Evolutionary conservation across 2,888 invertebrate genomes (phyloP).

Genomic region (Acanthococcus lagerstroemiae): DNA sequence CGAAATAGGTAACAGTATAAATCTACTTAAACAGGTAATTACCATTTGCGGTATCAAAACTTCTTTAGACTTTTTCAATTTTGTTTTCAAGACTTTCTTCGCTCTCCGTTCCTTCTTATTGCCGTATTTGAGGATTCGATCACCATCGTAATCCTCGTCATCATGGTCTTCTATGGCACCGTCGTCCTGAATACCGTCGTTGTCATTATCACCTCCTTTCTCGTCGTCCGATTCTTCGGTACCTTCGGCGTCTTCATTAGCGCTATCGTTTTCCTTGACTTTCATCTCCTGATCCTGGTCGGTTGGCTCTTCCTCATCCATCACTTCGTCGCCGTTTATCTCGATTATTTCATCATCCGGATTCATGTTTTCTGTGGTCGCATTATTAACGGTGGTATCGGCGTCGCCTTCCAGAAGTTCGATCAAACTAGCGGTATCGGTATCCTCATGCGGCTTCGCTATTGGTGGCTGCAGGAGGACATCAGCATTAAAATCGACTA

Average conservation of each 20-base stretch:
- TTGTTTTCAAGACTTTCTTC: slow-evolving; percentile 17
- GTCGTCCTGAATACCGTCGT: slow-evolving; percentile 35
- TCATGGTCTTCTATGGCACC: slow-evolving; percentile 35
- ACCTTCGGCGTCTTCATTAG: slow-evolving; percentile 41
- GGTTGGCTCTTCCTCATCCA: slow-evolving; percentile 33
- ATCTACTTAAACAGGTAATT: no score
- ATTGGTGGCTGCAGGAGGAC: not conserved
- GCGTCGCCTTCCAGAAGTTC: slow-evolving; percentile 15
- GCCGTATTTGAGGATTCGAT: slow-evolving; percentile 34
- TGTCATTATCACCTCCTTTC: slow-evolving; percentile 33
- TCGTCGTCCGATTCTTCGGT: slow-evolving; percentile 30
- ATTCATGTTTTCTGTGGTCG: slow-evolving; percentile 5
- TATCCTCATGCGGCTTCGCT: not conserved
- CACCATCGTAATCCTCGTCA: slow-evolving; percentile 35
- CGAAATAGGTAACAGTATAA: no score
- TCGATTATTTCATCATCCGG: slow-evolving; percentile 33
- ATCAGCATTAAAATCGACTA: no score
- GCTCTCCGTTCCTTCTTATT: slow-evolving; percentile 35
- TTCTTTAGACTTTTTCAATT: slow-evolving; percentile 32
- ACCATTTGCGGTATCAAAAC: slow-evolving; percentile 38
- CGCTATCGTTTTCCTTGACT: slow-evolving; percentile 36
- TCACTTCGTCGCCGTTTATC: slow-evolving; percentile 39
- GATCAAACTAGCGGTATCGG: slow-evolving; percentile 8
- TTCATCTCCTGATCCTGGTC: not conserved
- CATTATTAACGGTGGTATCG: slow-evolving; percentile 2